Percentiles rank a stretch among this genome's conserved stretches.
Evolutionary conservation across 2,113 vertebrate genomes (phyloP).

Genomic region (Ammodytes marinus): DNA sequence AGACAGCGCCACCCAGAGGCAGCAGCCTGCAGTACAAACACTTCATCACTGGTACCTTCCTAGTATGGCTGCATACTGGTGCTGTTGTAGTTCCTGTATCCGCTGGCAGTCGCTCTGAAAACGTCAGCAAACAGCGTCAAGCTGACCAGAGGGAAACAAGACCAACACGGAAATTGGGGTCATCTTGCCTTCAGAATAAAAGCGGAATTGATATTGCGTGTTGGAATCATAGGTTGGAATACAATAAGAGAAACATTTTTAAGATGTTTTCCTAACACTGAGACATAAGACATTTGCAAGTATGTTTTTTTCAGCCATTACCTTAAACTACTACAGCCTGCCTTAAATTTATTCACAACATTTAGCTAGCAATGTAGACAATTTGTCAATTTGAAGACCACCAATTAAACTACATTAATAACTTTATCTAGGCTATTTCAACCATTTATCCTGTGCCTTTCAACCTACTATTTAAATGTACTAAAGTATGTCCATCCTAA

Average conservation of each 20-base stretch:
- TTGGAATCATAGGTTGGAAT: too few species aligned
- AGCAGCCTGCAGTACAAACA: constrained; percentile 20
- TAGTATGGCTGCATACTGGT: constrained; percentile 9
- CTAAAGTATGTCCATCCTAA: too few species aligned
- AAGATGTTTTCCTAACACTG: not conserved
- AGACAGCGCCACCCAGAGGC: constrained; percentile 69
- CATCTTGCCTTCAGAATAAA: constrained; percentile 6
- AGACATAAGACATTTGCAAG: not conserved
- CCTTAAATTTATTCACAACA: not conserved
- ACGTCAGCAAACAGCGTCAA: constrained; percentile 7
- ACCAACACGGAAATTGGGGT: not conserved
- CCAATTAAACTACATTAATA: too few species aligned
- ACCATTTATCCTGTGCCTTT: not conserved
- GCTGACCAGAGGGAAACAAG: not conserved
- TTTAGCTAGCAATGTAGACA: too few species aligned
- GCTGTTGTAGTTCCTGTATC: constrained; percentile 28
- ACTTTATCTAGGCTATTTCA: too few species aligned
- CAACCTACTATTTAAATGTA: not conserved
- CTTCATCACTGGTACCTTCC: not conserved
- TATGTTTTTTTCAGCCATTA: not conserved
- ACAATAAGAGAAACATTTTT: not conserved
- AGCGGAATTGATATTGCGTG: not conserved
- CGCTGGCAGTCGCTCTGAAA: constrained; percentile 1
- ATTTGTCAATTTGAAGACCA: not conserved
- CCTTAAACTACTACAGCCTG: too few species aligned